Base-by-base conservation (phyloP, 2,797 vertebrate species). In the Rhabdomys pumilio region DNA sequence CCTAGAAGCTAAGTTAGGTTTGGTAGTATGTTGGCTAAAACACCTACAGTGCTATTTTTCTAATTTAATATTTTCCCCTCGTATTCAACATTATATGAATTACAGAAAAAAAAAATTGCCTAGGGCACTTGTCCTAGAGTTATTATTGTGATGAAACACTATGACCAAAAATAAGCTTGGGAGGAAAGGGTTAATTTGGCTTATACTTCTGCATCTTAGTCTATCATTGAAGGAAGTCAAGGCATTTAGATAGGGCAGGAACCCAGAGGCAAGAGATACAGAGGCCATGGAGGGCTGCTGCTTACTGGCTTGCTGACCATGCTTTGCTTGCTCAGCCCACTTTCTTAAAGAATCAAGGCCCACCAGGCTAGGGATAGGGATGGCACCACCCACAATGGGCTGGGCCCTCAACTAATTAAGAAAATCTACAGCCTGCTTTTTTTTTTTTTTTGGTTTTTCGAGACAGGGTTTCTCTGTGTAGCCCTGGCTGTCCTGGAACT, bases 1-100 rank as follows among this genome's bases (percentile, higher is more conserved):
- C 34, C 12, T 72, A 90, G n/a, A 83, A 84, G 88, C 15, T 59
- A 90, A 76, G 6, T 38, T 81, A 8, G 55, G 11, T 89, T 11
- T 82, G 26, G 76, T 11, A 69, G 73, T 79, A 29, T 72, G 3
- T 47, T 76, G 44, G 63, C 67, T 94, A 47, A 96, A 82, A 53
- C 6, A 77, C 50, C 19, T 90, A 76, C 95, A 94, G 84, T 85
- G 5, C 87, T 80, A 57, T 85, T 93, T 95, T 83, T 53, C 29
- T 55, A 44, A 69, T 92, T 84, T 77, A 67, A 50, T 95, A 69
- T 83, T 95, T 95, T 91, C 47, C 10, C 9, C 65, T 12, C 12
- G 34, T 72, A 76, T 38, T 83, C 12, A 72, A 41, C 31, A 44
- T 63, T 92, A 75, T 7, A 38, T n/a, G 69, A 96, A 80, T 86